These are phyloP conservation scores for Cydia amplana DNA, from an alignment of 1,140 invertebrate species.

Conservation along the genomic window DNA sequence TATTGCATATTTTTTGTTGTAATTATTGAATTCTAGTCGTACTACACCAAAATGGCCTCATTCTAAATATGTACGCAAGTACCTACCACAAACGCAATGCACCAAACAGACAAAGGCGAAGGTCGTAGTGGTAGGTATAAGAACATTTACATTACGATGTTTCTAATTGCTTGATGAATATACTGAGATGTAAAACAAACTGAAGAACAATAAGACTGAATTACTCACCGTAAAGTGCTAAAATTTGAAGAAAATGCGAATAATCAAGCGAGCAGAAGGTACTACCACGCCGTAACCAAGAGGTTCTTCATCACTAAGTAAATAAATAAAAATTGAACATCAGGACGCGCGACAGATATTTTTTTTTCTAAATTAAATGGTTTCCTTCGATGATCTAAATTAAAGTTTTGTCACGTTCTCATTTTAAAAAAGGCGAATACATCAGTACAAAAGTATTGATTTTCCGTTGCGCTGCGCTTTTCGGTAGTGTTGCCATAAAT, in stretches of 20 bases:
- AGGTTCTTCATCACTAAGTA: slow-evolving; percentile 78
- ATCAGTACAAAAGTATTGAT: slow-evolving; percentile 74
- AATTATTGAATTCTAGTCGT: neutral
- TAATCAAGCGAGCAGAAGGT: slow-evolving; percentile 71
- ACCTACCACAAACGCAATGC: slow-evolving; percentile 70
- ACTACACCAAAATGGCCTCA: slow-evolving; percentile 31
- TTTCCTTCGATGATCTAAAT: slow-evolving; percentile 72
- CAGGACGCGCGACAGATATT: slow-evolving; percentile 70
- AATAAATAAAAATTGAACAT: slow-evolving; percentile 80
- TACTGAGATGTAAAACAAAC: neutral
- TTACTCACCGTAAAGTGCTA: slow-evolving; percentile 73
- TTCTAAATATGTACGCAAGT: slow-evolving; percentile 42
- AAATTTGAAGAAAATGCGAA: slow-evolving; percentile 68
- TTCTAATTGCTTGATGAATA: neutral
- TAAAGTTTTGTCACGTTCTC: slow-evolving; percentile 78
- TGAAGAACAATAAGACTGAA: slow-evolving; percentile 37
- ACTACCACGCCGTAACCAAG: slow-evolving; percentile 78
- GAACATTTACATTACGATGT: slow-evolving; percentile 36
- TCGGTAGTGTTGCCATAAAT: slow-evolving; percentile 10
- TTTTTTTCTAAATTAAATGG: slow-evolving; percentile 73
- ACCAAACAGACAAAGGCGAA: slow-evolving; percentile 78
- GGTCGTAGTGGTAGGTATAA: slow-evolving; percentile 69
- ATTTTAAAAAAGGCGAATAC: slow-evolving; percentile 77
- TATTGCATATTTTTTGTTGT: neutral
- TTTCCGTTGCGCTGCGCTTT: slow-evolving; percentile 46